Base-by-base conservation (phyloP, 2,797 vertebrate genomes). In the Neomorphus geoffroyi region DNA sequence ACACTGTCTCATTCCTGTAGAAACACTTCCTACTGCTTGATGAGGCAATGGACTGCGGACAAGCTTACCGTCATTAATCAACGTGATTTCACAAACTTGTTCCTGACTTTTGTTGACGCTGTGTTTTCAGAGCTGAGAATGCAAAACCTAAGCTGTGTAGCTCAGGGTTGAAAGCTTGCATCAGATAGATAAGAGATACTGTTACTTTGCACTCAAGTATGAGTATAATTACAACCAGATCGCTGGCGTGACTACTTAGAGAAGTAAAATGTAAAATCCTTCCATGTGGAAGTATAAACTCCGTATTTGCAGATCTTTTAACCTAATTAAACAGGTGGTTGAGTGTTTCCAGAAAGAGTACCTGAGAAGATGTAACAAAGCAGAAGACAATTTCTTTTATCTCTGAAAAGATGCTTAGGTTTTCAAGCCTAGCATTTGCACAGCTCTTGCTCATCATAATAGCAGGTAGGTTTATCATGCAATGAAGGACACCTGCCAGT, bases 71-170 rank as follows among this genome's bases (percentile, higher is more conserved):
- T 91, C 85, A 90, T 90, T 82, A 72, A 66, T 86, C 73, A 86
- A 70, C 86, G 60, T 62, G 33, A 86, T 94, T 96, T 90, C 93
- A 86, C 80, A 83, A 79, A 32, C 56, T 88, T 88, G 45, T 83
- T 93, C 79, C 75, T 81, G 39, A 50, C 73, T 86, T 83, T 54
- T 69, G 39, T 75, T 90, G 72, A 90, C 73, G 77, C 26, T 69
- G 0, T 4, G 1, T 66, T 80, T 88, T 88, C 69, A 79, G 82
- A 91, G 18, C 5, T 71, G 54, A 92, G 46, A 91, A 80, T 10
- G 10, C 6, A 62, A 86, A 95, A 62, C 0, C 6, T 23, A 60
- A 53, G 54, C 60, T 80, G 35, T 54, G 53, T 74, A 48, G n/a
- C 48, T 78, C 35, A 74, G 65, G 21, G 35, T 28, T 50, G 54